Base-by-base conservation (phyloP, 1,140 invertebrate species). In the Batillaria attramentaria region DNA sequence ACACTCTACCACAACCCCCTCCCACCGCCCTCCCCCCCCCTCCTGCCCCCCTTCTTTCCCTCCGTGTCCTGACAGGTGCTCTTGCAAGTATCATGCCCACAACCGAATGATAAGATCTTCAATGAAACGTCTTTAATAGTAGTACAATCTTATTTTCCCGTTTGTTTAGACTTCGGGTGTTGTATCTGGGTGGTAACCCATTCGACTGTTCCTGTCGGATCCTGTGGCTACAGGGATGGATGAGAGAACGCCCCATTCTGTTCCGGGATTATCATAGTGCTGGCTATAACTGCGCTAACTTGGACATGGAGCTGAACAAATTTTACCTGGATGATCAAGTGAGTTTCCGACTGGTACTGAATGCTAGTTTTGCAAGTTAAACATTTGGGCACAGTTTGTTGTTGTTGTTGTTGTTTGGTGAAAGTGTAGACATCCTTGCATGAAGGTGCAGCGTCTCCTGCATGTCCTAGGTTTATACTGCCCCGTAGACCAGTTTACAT, bases 111-210 rank as follows among this genome's bases (percentile, higher is more conserved):
- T 24, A 62, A 62, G 24, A 24, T 62, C 33, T 62, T 62, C n/a
- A n/a, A n/a, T n/a, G 10, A 62, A 62, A 24, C 10, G 6, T 54
- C 1, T 54, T 54, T 54, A 54, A 54, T 3, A 3, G 18, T 2
- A 54, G 18, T 62, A 28, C 33, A n/a, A n/a, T n/a, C n/a, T 31
- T 16, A 18, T 18, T 62, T 62, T 16, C n/a, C 33, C n/a, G n/a
- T n/a, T 8, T 62, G 10, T 3, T 8, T 43, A 73, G 72, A 35
- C 16, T 73, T 37, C 10, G 20, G 37, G 39, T 37, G 31, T 20
- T 73, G 46, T 28, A 57, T 50, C 43, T 73, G 43, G 57, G 72
- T 60, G 50, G 54, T 24, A 73, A 73, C 50, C 72, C 72, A 13
- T 60, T 39, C 33, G 10, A 3, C 46, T 73, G 72, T 20, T 28